Base-by-base conservation (phyloP, 2,113 vertebrate species). In the Dromiciops gliroides region DNA sequence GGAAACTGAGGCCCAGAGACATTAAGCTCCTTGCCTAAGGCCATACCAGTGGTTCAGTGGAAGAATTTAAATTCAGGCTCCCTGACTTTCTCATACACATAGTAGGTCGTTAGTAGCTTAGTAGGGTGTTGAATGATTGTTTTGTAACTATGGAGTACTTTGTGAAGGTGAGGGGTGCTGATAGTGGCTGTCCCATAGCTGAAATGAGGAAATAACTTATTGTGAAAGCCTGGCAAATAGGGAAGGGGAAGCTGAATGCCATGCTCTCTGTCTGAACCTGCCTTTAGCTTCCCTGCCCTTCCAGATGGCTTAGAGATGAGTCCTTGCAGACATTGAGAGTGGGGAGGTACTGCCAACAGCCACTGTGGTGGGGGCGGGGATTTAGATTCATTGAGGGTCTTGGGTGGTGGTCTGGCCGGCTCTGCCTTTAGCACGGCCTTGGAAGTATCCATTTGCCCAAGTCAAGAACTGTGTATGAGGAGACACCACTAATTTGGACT, bases 221-320 rank as follows among this genome's bases (percentile, higher is more conserved):
- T 23, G 89, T 22, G 47, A 56, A 51, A 37, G 23, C 60, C 48
- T 89, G 95, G 93, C 89, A 91, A 88, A 23, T 37, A 23, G 48
- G 92, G 60, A n/a, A 75, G 60, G 37, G 19, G 14, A 75, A 10
- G 37, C 12, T 75, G 28, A 14, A n/a, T 16, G 2, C 67, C 7
- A 8, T 44, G n/a, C 67, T 83, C 19, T 44, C 89, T 90, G 93
- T 60, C 50, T 37, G 90, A 89, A 92, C 75, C 92, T 96, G 95
- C 75, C 92, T 31, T n/a, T 91, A 89, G 92, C 94, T 67, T 37
- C 28, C 28, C 28, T 67, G 28, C 28, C 28, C n/a, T 44, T 44
- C 7, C 67, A 93, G 95, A 90, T 31, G 48, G 48, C 3, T 11
- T 9, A 16, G 94, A 94, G 94, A 91, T 37, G 0, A 3, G 49